phyloP scores from a whole-genome alignment of 2,888 invertebrate genomes.

The Syritta pipiens region DNA sequence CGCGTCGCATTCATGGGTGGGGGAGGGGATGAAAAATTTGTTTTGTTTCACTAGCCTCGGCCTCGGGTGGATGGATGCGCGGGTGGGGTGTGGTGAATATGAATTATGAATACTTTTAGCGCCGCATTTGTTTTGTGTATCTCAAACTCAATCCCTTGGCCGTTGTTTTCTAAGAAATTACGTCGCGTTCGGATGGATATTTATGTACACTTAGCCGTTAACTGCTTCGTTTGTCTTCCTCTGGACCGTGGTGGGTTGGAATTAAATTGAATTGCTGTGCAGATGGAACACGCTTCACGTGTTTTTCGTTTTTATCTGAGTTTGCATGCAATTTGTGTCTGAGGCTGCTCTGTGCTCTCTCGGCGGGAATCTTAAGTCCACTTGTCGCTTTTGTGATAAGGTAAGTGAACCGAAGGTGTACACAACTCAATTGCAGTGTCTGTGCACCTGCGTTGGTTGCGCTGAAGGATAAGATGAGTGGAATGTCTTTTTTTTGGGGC shows the following conservation, averaged over 20 bases:
- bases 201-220: slow-evolving; percentile 48
- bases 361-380: slow-evolving; percentile 11
- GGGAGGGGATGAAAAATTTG: slow-evolving; percentile 52
- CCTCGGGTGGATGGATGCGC: slow-evolving; percentile 17
- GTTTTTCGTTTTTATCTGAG: slow-evolving; percentile 10
- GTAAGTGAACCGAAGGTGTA: slow-evolving; percentile 4
- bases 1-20: neutral
- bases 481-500: slow-evolving; percentile 17
- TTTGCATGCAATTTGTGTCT: slow-evolving; percentile 28
- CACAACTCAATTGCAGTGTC: slow-evolving; percentile 23
- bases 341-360: neutral
- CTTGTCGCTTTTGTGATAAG: slow-evolving; percentile 22
- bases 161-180: slow-evolving; percentile 46
- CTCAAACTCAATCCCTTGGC: neutral
- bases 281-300: slow-evolving; percentile 40
- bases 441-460: slow-evolving; percentile 34
- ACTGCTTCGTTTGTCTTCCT: slow-evolving; percentile 20
- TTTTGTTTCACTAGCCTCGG: slow-evolving; percentile 54
- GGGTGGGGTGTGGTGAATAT: no score
- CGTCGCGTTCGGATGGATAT: slow-evolving; percentile 46
- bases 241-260: neutral
- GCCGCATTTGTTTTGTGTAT: slow-evolving; percentile 46
- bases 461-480: slow-evolving; percentile 2
- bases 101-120: slow-evolving; percentile 66
- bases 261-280: slow-evolving; percentile 39